A percentile compares a stretch with the other conserved stretches of the same genome.
Conservation (phyloP, 1,140 invertebrate species). For the Sycophaga agraensis region DNA sequence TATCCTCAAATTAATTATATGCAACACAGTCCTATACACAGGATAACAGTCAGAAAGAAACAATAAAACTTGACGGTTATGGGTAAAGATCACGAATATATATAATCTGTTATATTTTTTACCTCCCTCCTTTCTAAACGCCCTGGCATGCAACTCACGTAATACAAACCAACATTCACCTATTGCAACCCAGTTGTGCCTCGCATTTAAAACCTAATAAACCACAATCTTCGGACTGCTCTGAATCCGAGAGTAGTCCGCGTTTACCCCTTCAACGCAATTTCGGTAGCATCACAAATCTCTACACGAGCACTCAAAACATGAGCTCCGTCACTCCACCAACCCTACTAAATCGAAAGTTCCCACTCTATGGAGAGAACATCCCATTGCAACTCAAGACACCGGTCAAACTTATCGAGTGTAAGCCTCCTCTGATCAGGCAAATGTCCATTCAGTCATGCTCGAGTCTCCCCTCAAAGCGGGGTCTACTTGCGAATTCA, state of each 20-base stretch:
- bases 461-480: neutral
- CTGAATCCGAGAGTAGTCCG: conserved; percentile 43
- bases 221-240: conserved; percentile 31
- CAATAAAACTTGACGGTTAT: neutral
- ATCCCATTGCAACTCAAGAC: conserved; percentile 26
- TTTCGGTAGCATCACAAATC: neutral
- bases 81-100: conserved; percentile 11
- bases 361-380: conserved; percentile 31
- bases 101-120: conserved; percentile 36
- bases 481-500: conserved; percentile 14
- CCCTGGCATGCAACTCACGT: conserved; percentile 41
- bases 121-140: conserved; percentile 38
- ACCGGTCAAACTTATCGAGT: conserved; percentile 32
- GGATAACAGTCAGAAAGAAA: too few relatives aligned
- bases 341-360: conserved; percentile 36
- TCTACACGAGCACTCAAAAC: neutral
- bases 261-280: conserved; percentile 32
- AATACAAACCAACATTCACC: conserved; percentile 2
- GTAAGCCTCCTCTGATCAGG: conserved; percentile 16
- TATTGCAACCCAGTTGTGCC: conserved; percentile 7
- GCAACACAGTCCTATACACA: too few relatives aligned
- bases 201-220: conserved; percentile 17
- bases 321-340: conserved; percentile 28
- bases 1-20: too few relatives aligned
- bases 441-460: conserved; percentile 33